phyloP scores from a whole-genome alignment of 2,113 vertebrate species.

The Puma concolor region DNA sequence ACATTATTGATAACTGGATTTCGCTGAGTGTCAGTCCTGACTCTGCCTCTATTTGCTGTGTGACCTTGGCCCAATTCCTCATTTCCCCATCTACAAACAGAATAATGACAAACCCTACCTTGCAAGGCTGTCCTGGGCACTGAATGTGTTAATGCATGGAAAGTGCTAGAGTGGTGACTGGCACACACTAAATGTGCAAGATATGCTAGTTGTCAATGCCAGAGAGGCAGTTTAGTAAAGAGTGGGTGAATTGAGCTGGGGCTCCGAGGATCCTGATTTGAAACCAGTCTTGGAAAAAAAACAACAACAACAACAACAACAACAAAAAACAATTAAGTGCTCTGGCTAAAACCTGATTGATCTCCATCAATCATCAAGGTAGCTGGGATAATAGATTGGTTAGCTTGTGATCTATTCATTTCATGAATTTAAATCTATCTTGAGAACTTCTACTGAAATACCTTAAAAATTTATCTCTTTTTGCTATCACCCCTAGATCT shows the following conservation, averaged over 20 bases:
- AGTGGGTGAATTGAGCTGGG: neutral
- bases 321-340: neutral
- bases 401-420: neutral
- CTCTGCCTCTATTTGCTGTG: neutral
- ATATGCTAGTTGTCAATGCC: neutral
- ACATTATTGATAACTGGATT: neutral
- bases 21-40: neutral
- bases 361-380: neutral
- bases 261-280: neutral
- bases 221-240: neutral
- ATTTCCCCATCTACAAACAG: neutral
- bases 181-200: neutral
- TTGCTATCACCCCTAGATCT: slow-evolving; percentile 32
- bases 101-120: neutral
- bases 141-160: neutral
- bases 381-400: neutral
- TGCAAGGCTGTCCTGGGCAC: neutral
- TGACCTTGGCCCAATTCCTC: neutral
- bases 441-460: slow-evolving; percentile 46
- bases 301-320: no score
- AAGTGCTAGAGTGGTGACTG: neutral
- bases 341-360: neutral
- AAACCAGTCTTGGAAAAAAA: neutral
- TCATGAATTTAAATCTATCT: slow-evolving; percentile 49
- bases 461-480: neutral